These are phyloP conservation scores for Zootoca vivipara DNA, from an alignment of 2,113 vertebrate species.

Conservation along the genomic window DNA sequence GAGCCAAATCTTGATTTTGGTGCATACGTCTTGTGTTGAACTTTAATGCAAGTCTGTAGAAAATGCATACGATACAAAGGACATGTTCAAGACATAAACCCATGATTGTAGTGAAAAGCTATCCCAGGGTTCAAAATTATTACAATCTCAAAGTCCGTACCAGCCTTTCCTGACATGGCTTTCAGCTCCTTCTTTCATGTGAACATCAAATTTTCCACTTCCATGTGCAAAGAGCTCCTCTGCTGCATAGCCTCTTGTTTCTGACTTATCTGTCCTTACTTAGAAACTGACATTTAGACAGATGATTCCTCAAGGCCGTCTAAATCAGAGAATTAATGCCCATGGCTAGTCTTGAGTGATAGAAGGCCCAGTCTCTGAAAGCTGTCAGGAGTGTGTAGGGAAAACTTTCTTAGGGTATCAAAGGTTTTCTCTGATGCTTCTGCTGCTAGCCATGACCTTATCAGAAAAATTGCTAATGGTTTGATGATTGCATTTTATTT, in stretches of 20 bases:
- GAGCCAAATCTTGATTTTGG: too few relatives aligned
- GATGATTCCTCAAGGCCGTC: neutral
- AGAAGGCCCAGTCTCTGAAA: constrained; percentile 15
- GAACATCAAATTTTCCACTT: neutral
- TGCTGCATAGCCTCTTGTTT: neutral
- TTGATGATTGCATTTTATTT: constrained; percentile 25
- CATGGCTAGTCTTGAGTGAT: constrained; percentile 22
- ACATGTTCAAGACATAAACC: constrained; percentile 26
- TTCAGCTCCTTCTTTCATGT: neutral
- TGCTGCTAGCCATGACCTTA: constrained; percentile 24
- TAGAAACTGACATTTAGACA: constrained; percentile 16
- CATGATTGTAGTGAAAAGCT: constrained; percentile 1
- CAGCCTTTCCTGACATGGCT: neutral
- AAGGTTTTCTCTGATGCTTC: constrained; percentile 5
- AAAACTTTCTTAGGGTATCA: neutral
- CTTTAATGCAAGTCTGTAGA: neutral
- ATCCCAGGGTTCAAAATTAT: neutral
- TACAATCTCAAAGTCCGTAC: neutral
- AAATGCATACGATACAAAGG: constrained; percentile 32
- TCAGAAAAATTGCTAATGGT: constrained; percentile 34
- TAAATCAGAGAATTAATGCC: constrained; percentile 21
- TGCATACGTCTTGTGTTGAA: too few relatives aligned
- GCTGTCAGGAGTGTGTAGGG: neutral
- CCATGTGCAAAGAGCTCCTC: neutral
- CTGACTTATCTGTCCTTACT: neutral